Base-by-base conservation (phyloP, 2,888 invertebrate genomes). In the Aromia moschata region DNA sequence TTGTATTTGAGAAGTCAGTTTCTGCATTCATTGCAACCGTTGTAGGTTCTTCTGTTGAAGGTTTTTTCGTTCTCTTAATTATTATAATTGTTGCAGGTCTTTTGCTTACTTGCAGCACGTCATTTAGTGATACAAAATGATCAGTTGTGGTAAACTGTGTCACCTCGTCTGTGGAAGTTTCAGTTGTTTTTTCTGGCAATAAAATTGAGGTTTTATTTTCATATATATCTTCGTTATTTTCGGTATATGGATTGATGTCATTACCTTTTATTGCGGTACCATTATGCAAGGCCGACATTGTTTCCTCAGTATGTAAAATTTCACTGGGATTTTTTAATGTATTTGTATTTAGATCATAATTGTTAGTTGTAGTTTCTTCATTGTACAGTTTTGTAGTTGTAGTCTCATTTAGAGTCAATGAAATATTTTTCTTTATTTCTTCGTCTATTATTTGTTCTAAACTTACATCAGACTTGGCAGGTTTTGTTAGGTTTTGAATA, bases 41-140 rank as follows among this genome's bases (percentile, higher is more conserved):
- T 17, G 68, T 43, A 38, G 55, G 31, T 51, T 82, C 82, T 45
- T 82, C 77, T 59, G 53, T 54, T 1, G 44, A n/a, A 11, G 56
- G 46, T 56, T 56, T 53, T 43, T 64, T 57, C 15, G 55, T 62
- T 17, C 51, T 59, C 45, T 56, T 62, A 33, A 57, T 58, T 17
- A 33, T 53, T 37, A 57, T 31, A 20, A 55, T 30, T 43, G 56
- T 66, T 18, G 64, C 58, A 18, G 57, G 56, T 49, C 43, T 41
- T 10, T 58, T 56, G 25, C 53, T 56, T 33, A 25, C 11, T 20
- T 10, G 36, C 1, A 46, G 10, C 16, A 36, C 14, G 18, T 38
- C 31, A 38, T 47, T 33, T 31, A 41, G 11, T 17, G 31, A 25
- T 40, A 20, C 33, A 9, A 49, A 38, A 25, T n/a, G 7, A 15